phyloP scores from a whole-genome alignment of 2,113 vertebrate species.

The Dunckerocampus dactyliophorus region DNA sequence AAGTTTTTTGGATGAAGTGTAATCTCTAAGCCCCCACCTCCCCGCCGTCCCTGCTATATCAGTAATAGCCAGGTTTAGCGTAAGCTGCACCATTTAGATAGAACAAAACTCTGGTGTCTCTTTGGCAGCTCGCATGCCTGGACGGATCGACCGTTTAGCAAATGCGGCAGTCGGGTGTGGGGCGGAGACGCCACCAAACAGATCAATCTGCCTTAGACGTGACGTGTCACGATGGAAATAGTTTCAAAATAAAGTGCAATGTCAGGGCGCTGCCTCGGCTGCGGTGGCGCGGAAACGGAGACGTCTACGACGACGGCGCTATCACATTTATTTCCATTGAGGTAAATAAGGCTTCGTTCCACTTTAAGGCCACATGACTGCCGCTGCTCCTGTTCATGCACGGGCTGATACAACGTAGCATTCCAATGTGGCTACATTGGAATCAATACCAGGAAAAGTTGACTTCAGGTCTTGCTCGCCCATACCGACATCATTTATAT shows the following conservation, averaged over 20 bases:
- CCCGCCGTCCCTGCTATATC: conserved; percentile 37
- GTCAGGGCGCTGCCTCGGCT: conserved; percentile 10
- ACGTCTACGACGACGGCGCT: background rate
- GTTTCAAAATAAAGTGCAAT: conserved; percentile 8
- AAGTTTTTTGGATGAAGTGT: conserved; percentile 69
- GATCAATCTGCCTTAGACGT: conserved; percentile 49
- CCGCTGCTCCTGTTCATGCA: background rate
- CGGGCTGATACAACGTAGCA: no score
- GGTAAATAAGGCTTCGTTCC: background rate
- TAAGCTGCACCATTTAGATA: conserved; percentile 68
- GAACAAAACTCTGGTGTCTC: conserved; percentile 61
- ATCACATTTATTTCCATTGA: background rate
- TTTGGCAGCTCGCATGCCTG: conserved; percentile 31
- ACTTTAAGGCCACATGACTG: conserved; percentile 2
- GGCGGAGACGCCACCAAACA: conserved; percentile 27
- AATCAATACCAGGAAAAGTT: no score
- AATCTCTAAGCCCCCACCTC: conserved; percentile 63
- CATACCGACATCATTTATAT: no score
- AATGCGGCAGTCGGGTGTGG: conserved; percentile 7
- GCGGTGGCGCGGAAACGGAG: background rate
- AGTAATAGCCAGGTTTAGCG: conserved; percentile 64
- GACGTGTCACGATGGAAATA: conserved; percentile 26
- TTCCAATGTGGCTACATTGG: no score
- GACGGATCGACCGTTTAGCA: conserved; percentile 46
- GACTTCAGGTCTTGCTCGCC: no score